A percentile compares a stretch with the other conserved stretches of the same genome.
phyloP scores from a whole-genome alignment of 1,140 invertebrate species.

The Asobara japonica region DNA sequence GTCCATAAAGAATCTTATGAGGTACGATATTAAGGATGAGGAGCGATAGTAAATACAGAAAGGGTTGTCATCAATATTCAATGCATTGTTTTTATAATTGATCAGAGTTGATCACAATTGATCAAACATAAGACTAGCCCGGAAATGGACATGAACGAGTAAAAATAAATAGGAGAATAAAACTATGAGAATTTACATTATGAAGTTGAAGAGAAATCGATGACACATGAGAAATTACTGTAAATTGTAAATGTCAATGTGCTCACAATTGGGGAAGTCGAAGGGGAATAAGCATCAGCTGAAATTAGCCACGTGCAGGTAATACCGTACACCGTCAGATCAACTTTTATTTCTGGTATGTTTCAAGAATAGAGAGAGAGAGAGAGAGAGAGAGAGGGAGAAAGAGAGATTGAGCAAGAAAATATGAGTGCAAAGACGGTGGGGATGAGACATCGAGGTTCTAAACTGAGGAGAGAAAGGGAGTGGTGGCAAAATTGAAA shows the following conservation, averaged over 20 bases:
- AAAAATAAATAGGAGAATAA: too few relatives aligned
- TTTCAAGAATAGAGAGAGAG: slow-evolving; percentile 20
- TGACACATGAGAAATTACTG: background rate
- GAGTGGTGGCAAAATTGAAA: slow-evolving; percentile 63
- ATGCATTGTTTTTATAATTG: too few relatives aligned
- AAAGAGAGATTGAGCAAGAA: background rate
- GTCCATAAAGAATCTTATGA: background rate
- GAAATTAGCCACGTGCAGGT: slow-evolving; percentile 30
- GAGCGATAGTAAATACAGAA: too few relatives aligned
- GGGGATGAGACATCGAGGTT: slow-evolving; percentile 25
- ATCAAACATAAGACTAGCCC: too few relatives aligned
- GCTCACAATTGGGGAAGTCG: background rate
- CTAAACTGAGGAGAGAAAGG: slow-evolving; percentile 22
- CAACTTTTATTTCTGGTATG: slow-evolving; percentile 35
- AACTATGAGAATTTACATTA: background rate
- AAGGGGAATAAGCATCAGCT: slow-evolving; percentile 2
- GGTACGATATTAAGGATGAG: background rate
- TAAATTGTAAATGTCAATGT: background rate
- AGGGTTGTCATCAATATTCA: too few relatives aligned
- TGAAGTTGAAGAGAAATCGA: background rate
- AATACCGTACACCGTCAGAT: background rate
- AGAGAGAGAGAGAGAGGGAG: background rate
- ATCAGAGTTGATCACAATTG: too few relatives aligned
- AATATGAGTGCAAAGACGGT: background rate
- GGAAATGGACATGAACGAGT: too few relatives aligned